Base-by-base conservation (phyloP, 2,113 vertebrate genomes). In the Archilochus colubris region DNA sequence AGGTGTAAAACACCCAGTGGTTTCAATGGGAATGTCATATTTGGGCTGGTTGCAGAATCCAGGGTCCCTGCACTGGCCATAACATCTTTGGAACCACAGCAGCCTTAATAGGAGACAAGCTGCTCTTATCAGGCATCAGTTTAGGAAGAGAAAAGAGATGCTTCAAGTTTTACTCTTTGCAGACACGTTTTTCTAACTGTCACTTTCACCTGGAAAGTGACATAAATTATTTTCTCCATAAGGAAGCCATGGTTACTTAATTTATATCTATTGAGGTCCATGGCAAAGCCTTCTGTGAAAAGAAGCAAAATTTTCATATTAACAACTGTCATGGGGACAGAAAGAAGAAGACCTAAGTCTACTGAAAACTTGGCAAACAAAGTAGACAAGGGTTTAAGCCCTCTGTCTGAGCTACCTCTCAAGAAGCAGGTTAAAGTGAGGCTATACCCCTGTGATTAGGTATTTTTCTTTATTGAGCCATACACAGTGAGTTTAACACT, bases 151-250 rank as follows among this genome's bases (percentile, higher is more conserved):
- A 59, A 93, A 55, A 78, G 43, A 82, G 40, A 66, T 31, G 62
- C 31, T 72, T 85, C 44, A 53, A 59, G 38, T 30, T 51, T 36
- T 62, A 77, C 36, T 84, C 21, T 75, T 75, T 75, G 57, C 69
- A 67, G 46, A 89, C n/a, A n/a, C 0, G 0, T 64, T 62, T 55
- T 87, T 63, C 62, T 85, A 70, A 23, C 28, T 31, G 25, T 23
- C 70, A 57, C n/a, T n/a, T n/a, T n/a, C n/a, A 28, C 66, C 86
- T 90, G 68, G 64, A 88, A 93, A 88, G 63, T 36, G n/a, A 50
- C 73, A 50, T 44, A 22, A 44, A 70, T 75, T 87, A 25, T 87
- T 82, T 67, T 27, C 43, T 63, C 43, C 30, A 14, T 22, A 48
- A 20, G 0, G 3, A 31, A 81, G 63, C 25, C 13, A 33, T 1